phyloP scores from a whole-genome alignment of 1,140 invertebrate genomes.

The Lepidostoma basale region DNA sequence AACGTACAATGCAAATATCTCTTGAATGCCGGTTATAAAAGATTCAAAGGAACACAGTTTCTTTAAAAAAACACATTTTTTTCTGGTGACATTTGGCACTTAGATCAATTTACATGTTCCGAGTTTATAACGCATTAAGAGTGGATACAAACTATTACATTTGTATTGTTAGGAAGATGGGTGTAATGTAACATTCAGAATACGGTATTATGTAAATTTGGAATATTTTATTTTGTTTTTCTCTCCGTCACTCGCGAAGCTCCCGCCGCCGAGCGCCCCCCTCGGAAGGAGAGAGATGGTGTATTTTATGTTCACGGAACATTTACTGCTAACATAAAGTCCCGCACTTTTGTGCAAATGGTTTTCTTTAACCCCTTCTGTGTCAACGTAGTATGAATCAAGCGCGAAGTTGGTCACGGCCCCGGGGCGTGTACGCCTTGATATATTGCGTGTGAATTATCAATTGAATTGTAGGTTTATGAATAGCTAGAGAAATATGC shows the following conservation, averaged over 20 bases:
- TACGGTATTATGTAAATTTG: background rate
- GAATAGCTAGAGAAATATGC: no score
- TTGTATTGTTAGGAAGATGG: background rate
- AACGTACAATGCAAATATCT: no score
- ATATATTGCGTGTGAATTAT: no score
- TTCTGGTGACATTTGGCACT: no score
- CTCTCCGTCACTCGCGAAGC: background rate
- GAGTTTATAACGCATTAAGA: no score
- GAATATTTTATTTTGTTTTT: background rate
- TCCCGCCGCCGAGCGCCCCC: conserved; percentile 14
- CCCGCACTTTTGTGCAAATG: conserved; percentile 26
- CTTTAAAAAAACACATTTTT: no score
- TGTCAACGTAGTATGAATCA: background rate
- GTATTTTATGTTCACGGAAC: conserved; percentile 43
- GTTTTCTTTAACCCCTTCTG: conserved; percentile 8
- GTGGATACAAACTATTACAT: no score
- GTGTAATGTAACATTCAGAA: background rate
- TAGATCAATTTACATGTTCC: no score
- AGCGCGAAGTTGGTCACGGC: background rate
- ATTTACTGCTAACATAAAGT: conserved; percentile 41
- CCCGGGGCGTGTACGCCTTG: no score
- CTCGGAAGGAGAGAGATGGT: conserved; percentile 19
- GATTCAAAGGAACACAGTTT: no score
- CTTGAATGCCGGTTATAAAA: no score
- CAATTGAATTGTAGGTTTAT: no score